Conservation (phyloP, 2,113 vertebrate genomes). For the Ophiodon elongatus region DNA sequence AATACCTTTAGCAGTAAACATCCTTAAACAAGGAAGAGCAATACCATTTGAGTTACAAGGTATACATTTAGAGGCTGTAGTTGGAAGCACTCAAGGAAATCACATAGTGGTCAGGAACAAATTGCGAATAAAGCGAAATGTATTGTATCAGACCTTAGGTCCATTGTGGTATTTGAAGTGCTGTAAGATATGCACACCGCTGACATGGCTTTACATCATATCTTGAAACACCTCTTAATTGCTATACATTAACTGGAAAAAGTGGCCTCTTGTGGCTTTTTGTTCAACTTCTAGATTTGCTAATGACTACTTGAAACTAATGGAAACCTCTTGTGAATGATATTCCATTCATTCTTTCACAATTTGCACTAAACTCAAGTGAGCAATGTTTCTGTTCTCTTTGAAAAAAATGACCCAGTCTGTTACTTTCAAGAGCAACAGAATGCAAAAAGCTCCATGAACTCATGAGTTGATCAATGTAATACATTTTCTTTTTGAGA, state of each 20-base stretch:
- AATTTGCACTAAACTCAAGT: not conserved
- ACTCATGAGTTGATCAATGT: not conserved
- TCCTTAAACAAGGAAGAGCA: not conserved
- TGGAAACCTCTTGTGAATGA: not conserved
- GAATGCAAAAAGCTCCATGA: not conserved
- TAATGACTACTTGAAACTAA: not conserved
- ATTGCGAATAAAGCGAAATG: not conserved
- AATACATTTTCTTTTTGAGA: not conserved
- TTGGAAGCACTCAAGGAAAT: constrained; percentile 33
- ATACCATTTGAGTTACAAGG: not conserved
- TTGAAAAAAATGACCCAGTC: not conserved
- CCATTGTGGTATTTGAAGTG: constrained; percentile 8
- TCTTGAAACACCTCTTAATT: not conserved
- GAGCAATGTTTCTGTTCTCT: not conserved
- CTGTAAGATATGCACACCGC: constrained; percentile 23
- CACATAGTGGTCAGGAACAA: not conserved
- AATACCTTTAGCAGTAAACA: constrained; percentile 1
- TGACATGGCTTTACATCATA: not conserved
- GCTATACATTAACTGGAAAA: not conserved
- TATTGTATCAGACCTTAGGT: not conserved
- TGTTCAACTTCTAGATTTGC: not conserved
- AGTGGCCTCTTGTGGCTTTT: not conserved
- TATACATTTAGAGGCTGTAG: not conserved
- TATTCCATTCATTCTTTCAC: not conserved
- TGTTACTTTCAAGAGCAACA: not conserved